These are phyloP conservation scores for Lytechinus variegatus DNA, from an alignment of 35 echinoderm and acorn worm species.

Conservation along the genomic window DNA sequence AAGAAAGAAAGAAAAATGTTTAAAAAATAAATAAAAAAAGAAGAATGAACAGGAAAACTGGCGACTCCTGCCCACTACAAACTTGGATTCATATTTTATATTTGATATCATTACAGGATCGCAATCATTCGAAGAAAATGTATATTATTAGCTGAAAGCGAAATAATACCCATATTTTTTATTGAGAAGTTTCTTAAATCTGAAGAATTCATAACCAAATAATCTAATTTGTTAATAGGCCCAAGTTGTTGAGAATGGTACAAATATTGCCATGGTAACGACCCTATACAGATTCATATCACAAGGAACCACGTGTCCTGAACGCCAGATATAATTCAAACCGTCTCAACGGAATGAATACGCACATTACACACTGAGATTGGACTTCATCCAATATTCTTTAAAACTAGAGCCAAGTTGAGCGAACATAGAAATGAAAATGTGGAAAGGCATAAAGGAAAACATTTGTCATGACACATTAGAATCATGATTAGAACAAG, in stretches of 20 bases:
- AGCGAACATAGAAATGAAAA: neutral
- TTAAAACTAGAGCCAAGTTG: neutral
- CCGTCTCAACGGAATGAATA: neutral
- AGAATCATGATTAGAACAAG: neutral
- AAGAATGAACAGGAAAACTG: neutral
- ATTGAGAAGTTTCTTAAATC: neutral
- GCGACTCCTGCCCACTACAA: neutral
- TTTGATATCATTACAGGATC: too few relatives aligned
- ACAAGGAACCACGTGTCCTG: neutral
- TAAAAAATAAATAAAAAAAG: neutral
- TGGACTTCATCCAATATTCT: neutral
- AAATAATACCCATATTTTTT: neutral
- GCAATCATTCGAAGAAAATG: too few relatives aligned
- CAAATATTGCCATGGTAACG: neutral
- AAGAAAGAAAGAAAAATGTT: neutral
- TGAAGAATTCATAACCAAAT: neutral
- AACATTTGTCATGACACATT: neutral
- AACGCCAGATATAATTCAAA: neutral
- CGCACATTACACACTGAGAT: neutral
- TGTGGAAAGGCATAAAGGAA: neutral
- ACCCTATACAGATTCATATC: neutral
- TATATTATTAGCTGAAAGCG: too few relatives aligned
- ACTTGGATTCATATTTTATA: too few relatives aligned
- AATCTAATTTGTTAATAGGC: neutral
- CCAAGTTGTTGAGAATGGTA: neutral